Evolutionary conservation across 2,113 vertebrate species (phyloP).

Genomic region (Onychorhynchus coronatus): DNA sequence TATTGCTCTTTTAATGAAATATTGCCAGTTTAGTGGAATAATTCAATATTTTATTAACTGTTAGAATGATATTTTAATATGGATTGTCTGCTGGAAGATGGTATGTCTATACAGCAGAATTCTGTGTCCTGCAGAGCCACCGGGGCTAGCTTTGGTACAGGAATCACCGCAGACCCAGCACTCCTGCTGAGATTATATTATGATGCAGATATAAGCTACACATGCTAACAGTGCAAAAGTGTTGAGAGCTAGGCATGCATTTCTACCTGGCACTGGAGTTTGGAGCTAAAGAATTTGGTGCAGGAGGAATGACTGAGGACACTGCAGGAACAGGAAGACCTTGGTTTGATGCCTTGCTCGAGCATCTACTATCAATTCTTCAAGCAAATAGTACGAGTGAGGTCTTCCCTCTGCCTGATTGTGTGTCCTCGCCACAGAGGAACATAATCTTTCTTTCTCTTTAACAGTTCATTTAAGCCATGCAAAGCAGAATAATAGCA

Average conservation of each 20-base stretch:
- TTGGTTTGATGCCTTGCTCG: not conserved
- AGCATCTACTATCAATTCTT: not conserved
- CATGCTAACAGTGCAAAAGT: rapidly evolving
- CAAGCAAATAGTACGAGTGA: not conserved
- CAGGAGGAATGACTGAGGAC: not conserved
- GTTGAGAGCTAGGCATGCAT: not conserved
- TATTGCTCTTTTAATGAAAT: slow-evolving; percentile 27
- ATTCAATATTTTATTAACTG: not conserved
- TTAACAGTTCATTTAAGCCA: not conserved
- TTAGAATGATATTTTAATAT: not conserved
- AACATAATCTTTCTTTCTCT: not conserved
- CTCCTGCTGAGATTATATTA: not conserved
- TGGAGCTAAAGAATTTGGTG: not conserved
- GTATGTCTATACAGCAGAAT: not conserved
- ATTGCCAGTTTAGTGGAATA: not conserved
- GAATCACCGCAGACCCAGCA: not conserved
- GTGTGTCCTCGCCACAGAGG: not conserved
- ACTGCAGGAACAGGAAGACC: not conserved
- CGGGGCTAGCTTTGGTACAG: not conserved
- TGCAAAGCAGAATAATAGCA: not conserved
- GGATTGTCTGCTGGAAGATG: not conserved
- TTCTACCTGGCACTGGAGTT: not conserved
- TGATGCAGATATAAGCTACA: not conserved
- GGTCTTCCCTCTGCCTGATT: not conserved
- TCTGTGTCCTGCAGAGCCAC: not conserved